These are phyloP conservation scores for Bactericera cockerelli DNA, from an alignment of 1,140 invertebrate species.

Conservation along the genomic window DNA sequence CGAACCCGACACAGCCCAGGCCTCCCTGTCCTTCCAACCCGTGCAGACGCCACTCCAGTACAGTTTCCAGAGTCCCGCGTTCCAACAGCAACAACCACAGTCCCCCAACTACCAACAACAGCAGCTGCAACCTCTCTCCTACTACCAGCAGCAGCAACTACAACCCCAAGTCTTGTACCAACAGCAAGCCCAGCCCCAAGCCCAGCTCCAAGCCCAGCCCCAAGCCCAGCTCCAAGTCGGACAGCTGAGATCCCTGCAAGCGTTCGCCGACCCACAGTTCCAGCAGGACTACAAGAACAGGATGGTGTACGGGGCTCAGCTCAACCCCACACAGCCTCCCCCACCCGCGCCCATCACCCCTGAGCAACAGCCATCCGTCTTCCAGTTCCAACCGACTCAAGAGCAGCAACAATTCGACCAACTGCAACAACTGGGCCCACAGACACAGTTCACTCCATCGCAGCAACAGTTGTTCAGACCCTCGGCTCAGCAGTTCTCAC, in stretches of 20 bases:
- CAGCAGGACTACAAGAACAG: not conserved
- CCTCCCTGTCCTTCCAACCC: not conserved
- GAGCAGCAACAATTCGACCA: not conserved
- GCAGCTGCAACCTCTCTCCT: not conserved
- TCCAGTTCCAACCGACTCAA: no score
- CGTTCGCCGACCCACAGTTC: not conserved
- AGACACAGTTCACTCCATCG: not conserved
- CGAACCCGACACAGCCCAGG: not conserved
- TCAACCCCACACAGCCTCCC: not conserved
- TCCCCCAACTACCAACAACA: no score
- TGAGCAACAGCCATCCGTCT: not conserved
- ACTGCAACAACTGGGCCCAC: slow-evolving; percentile 8
- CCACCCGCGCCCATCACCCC: slow-evolving; percentile 7
- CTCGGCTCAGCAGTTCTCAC: no score
- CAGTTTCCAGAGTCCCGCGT: not conserved
- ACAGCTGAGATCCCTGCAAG: slow-evolving; percentile 13
- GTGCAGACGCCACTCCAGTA: no score
- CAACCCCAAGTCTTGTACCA: slow-evolving; percentile 4
- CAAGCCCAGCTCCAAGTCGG: not conserved
- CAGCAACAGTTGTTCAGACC: no score
- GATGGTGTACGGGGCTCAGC: not conserved
- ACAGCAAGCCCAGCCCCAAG: not conserved
- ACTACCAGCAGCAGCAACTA: not conserved
- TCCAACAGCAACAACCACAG: no score
- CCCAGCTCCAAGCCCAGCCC: not conserved